These are phyloP conservation scores for Drosophila insularis DNA, from an alignment of 1,140 invertebrate species.

Conservation along the genomic window DNA sequence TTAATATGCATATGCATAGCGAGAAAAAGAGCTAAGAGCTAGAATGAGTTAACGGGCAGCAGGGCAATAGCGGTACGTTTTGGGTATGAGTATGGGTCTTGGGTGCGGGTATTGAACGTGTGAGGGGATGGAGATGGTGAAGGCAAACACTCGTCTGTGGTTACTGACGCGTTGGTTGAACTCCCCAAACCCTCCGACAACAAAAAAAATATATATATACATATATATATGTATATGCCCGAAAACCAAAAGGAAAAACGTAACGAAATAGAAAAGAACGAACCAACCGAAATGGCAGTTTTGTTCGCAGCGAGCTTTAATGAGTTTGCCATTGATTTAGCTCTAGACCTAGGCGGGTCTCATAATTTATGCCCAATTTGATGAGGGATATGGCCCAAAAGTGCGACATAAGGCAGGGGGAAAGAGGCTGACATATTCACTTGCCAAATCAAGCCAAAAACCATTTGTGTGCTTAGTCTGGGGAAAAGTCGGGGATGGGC, in stretches of 20 bases:
- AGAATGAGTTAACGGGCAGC: neutral
- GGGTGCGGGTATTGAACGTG: slow-evolving; percentile 12
- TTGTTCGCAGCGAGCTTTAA: slow-evolving; percentile 53
- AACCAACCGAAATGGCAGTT: slow-evolving; percentile 36
- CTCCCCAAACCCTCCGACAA: neutral
- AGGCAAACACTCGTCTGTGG: slow-evolving; percentile 38
- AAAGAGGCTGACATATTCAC: slow-evolving; percentile 15
- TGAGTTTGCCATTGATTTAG: slow-evolving; percentile 79
- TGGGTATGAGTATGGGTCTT: neutral
- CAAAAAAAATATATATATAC: neutral
- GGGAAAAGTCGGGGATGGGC: neutral
- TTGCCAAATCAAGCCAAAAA: slow-evolving; percentile 51
- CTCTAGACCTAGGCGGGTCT: slow-evolving; percentile 16
- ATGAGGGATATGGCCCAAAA: slow-evolving; percentile 29
- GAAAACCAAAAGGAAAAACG: neutral
- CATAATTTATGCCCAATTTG: slow-evolving; percentile 79
- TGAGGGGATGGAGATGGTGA: neutral
- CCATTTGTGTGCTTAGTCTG: slow-evolving; percentile 53
- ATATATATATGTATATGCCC: neutral
- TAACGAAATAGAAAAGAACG: neutral
- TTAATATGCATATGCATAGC: slow-evolving; percentile 72
- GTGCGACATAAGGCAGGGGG: neutral
- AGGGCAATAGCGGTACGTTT: too few relatives aligned
- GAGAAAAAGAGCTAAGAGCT: slow-evolving; percentile 10
- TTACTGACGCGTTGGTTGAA: slow-evolving; percentile 40